Base-by-base conservation (phyloP, 2,888 invertebrate genomes). In the Eumerus sabulonum region DNA sequence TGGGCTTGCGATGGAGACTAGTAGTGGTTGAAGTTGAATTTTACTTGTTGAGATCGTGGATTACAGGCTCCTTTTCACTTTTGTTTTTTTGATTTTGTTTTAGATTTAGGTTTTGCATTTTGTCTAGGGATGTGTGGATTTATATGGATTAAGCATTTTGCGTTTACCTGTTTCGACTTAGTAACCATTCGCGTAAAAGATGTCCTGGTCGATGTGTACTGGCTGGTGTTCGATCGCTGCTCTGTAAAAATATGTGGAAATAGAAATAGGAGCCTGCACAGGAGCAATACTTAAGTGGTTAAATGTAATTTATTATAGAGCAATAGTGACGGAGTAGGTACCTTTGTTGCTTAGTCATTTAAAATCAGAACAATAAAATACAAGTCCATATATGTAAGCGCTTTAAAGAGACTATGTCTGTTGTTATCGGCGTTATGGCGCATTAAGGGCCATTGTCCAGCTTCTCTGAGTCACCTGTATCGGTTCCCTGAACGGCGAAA, bases 161-260 rank as follows among this genome's bases (percentile, higher is more conserved):
- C 54, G 72, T 76, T 77, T 77, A 77, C 77, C 77, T 77, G 77
- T 62, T 66, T 66, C 14, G 54, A 50, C 48, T 14, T 60, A 12
- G 44, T 40, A 11, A 40, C 36, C 56, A 56, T 47, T 42, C 7
- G 9, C 47, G 42, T 45, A 50, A n/a, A n/a, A 42, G 13, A 17
- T 38, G 53, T 48, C 60, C 59, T 12, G 17, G 38, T 53, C 59
- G n/a, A n/a, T n/a, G n/a, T n/a, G 7, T 27, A 7, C 35, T 1
- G 19, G 44, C 50, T 44, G 56, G 18, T 48, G 50, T 16, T 42
- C 50, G 40, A 60, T 45, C 62, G 77, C 36, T 77, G 62, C 67
- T 67, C 77, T 77, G 77, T 62, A 77, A 77, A 56, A 77, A 67
- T 72, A 72, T 72, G 71, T 38, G 72, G 48, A 67, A 45, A 63